Evolutionary conservation across 2,797 vertebrate species (phyloP).

Genomic region (Bradypodion ventrale): DNA sequence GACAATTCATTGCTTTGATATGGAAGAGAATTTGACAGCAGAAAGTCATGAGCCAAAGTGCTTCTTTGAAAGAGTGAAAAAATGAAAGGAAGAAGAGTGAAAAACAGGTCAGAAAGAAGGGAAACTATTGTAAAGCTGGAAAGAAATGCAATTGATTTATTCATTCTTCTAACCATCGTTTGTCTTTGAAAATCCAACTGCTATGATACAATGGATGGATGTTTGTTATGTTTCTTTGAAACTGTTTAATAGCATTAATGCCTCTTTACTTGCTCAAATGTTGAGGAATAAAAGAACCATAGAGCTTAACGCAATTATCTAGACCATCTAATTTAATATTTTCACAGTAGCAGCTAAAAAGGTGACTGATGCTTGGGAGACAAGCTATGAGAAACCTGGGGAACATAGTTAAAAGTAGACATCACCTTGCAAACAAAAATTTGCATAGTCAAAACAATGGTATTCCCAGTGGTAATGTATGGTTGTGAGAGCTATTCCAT

Average conservation of each 20-base stretch:
- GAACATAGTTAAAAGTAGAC: too few species aligned
- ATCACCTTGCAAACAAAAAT: too few species aligned
- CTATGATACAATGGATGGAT: neutral
- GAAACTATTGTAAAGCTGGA: neutral
- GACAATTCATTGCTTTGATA: neutral
- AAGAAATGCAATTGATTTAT: neutral
- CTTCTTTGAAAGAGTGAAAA: neutral
- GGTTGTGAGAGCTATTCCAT: too few species aligned
- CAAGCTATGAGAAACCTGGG: too few species aligned
- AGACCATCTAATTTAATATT: neutral
- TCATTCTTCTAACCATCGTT: slow-evolving; percentile 1
- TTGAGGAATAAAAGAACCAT: neutral
- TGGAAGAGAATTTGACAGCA: neutral
- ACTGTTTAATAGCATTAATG: neutral
- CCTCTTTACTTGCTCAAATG: neutral
- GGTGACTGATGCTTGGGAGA: too few species aligned
- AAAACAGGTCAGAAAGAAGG: neutral
- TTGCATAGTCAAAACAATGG: too few species aligned
- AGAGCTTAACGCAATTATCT: neutral
- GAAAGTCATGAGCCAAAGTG: slow-evolving; percentile 5
- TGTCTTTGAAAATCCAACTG: neutral
- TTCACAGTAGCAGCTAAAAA: too few species aligned
- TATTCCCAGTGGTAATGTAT: too few species aligned
- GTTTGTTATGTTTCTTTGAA: neutral
- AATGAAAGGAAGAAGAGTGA: neutral